These are phyloP conservation scores for Pomacea canaliculata DNA, from an alignment of 2,888 invertebrate species.

Conservation along the genomic window DNA sequence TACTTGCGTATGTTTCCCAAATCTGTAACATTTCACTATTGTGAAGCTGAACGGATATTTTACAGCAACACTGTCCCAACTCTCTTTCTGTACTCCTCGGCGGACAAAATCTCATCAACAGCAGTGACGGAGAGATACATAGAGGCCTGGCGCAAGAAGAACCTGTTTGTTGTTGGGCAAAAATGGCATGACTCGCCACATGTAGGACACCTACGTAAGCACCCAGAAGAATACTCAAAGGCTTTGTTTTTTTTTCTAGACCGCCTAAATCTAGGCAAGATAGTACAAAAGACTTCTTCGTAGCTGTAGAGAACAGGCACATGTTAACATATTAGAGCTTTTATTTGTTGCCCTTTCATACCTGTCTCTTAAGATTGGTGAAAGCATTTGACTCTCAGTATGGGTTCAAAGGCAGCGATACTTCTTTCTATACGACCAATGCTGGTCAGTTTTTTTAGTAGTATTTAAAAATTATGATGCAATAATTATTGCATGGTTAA, in stretches of 20 bases:
- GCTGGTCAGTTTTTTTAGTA: neutral
- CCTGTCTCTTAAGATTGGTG: no score
- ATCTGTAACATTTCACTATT: slow-evolving; percentile 20
- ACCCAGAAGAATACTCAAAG: slow-evolving; percentile 21
- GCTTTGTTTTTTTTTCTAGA: slow-evolving; percentile 18
- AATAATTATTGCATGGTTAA: no score
- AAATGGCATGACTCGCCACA: slow-evolving; percentile 21
- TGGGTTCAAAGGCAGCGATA: neutral
- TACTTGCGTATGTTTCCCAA: slow-evolving; percentile 19
- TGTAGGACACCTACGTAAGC: slow-evolving; percentile 20
- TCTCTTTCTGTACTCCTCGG: slow-evolving; percentile 20
- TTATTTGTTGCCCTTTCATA: no score
- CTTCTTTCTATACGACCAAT: neutral
- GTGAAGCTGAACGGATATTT: slow-evolving; percentile 16
- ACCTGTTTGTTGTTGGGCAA: slow-evolving; percentile 4
- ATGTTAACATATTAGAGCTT: no score
- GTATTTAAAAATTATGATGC: no score
- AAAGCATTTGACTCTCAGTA: neutral
- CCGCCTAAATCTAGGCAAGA: neutral
- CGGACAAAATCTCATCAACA: slow-evolving; percentile 23
- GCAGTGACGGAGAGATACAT: slow-evolving; percentile 20
- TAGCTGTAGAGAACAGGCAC: no score
- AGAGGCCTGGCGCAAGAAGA: slow-evolving; percentile 12
- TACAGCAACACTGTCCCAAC: slow-evolving; percentile 18
- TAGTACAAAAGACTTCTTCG: no score